phyloP scores from a whole-genome alignment of 1,140 invertebrate species.

The Achroia grisella region DNA sequence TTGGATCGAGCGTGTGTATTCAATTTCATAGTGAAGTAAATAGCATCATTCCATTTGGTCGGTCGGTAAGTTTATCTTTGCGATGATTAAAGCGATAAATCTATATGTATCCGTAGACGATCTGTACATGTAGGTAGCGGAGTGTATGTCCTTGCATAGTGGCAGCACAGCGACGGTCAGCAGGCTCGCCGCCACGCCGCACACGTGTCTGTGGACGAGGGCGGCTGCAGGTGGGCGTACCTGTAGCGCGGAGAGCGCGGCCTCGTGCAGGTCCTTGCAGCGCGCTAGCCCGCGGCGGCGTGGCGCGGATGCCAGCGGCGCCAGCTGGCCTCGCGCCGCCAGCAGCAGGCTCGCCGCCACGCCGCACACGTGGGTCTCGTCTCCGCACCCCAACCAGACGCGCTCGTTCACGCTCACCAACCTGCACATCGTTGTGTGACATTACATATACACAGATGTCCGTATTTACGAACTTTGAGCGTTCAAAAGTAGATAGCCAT shows the following conservation, averaged over 20 bases:
- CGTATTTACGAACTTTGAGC: no score
- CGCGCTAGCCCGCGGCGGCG: constrained; percentile 70
- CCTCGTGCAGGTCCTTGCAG: constrained; percentile 62
- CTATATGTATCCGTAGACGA: no score
- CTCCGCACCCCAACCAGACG: constrained; percentile 83
- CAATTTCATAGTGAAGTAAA: no score
- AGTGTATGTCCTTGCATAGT: no score
- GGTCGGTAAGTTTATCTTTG: no score
- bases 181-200: constrained; percentile 79
- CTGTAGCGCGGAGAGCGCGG: constrained; percentile 53
- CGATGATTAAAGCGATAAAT: no score
- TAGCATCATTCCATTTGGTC: no score
- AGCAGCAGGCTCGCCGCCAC: constrained; percentile 79
- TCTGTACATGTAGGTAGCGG: no score
- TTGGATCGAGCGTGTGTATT: no score
- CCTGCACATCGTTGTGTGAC: constrained; percentile 66
- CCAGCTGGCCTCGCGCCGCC: constrained; percentile 73
- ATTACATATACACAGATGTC: no score
- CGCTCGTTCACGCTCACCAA: constrained; percentile 83
- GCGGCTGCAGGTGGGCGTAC: constrained; percentile 22
- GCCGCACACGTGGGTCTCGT: constrained; percentile 84
- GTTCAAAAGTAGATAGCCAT: no score
- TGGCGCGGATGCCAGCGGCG: constrained; percentile 67
- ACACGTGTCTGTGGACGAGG: no score
- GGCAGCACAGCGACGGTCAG: constrained; percentile 76